Evolutionary conservation across 2,888 invertebrate species (phyloP).

Genomic region (Leptopilina drosophilae): DNA sequence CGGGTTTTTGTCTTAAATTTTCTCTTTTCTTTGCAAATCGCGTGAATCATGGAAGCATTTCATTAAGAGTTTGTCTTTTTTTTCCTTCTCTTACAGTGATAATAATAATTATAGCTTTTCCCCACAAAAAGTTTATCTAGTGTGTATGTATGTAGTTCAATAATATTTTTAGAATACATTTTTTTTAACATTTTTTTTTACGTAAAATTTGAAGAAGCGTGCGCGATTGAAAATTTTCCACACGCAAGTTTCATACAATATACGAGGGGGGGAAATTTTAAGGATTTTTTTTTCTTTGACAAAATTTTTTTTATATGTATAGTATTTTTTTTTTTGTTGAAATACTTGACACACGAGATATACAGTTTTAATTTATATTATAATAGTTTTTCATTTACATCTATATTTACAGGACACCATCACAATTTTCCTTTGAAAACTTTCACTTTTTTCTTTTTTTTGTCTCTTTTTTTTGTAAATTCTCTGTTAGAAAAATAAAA

Average conservation of each 20-base stretch:
- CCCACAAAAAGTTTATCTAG: not conserved
- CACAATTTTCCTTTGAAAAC: not conserved
- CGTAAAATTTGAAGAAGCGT: not conserved
- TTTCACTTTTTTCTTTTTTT: not conserved
- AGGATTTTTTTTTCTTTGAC: no score
- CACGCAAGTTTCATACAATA: not conserved
- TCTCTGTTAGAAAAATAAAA: constrained; percentile 20
- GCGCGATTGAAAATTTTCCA: not conserved
- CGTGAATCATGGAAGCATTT: constrained; percentile 6
- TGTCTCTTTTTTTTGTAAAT: not conserved
- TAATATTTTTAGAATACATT: not conserved
- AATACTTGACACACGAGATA: not conserved
- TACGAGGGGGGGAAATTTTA: no score
- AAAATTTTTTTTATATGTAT: no score
- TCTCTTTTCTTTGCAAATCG: not conserved
- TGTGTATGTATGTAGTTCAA: no score
- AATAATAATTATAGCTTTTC: not conserved
- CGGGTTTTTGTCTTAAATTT: no score
- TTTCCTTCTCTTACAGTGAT: not conserved
- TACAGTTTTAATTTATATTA: not conserved
- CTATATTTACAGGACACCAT: constrained; percentile 10
- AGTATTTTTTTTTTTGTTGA: not conserved
- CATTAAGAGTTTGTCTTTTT: not conserved
- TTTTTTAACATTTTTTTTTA: not conserved
- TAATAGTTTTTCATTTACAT: constrained; percentile 3